Evolutionary conservation across 1,140 invertebrate species (phyloP).

Genomic region (Pseudoatta argentina): DNA sequence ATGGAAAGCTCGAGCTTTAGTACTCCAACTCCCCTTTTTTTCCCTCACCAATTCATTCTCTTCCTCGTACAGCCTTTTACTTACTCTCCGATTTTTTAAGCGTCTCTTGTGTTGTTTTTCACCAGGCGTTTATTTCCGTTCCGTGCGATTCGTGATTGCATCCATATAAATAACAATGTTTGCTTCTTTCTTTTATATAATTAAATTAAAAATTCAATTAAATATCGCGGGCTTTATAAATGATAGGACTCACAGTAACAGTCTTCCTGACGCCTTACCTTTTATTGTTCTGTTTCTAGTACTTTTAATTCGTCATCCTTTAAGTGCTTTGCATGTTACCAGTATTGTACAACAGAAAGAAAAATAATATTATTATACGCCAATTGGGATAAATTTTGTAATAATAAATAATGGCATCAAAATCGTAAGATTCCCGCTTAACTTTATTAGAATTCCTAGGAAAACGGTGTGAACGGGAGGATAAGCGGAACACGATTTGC

Average conservation of each 20-base stretch:
- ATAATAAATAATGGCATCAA: slow-evolving; percentile 38
- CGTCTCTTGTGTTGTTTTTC: slow-evolving; percentile 29
- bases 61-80: neutral
- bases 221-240: too few relatives aligned
- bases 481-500: neutral
- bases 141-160: slow-evolving; percentile 16
- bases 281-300: too few relatives aligned
- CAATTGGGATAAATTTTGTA: slow-evolving; percentile 17
- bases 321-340: too few relatives aligned
- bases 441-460: neutral
- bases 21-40: neutral
- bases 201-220: too few relatives aligned
- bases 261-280: too few relatives aligned
- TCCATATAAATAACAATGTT: neutral
- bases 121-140: slow-evolving; percentile 1
- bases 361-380: too few relatives aligned
- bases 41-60: neutral
- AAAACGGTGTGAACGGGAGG: neutral
- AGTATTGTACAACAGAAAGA: too few relatives aligned
- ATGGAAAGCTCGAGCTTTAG: slow-evolving; percentile 37
- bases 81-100: slow-evolving; percentile 24
- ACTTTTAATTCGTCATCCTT: too few relatives aligned
- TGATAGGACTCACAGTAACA: too few relatives aligned
- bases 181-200: too few relatives aligned
- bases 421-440: neutral